Evolutionary conservation across 2,113 vertebrate species (phyloP).

Genomic region (Isurus oxyrinchus): DNA sequence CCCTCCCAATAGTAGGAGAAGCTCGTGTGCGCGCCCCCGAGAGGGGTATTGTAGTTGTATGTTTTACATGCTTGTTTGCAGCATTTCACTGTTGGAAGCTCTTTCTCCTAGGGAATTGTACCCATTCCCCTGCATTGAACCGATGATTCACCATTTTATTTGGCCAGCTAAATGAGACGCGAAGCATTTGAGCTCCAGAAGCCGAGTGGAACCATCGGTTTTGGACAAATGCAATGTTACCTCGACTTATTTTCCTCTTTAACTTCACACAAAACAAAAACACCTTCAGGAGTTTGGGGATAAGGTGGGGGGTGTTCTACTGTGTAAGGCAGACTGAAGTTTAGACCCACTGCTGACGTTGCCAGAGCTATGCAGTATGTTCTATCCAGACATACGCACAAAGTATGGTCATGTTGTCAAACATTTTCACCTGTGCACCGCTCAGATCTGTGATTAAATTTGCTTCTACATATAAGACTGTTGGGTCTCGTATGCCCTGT

Average conservation of each 20-base stretch:
- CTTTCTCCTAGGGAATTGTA: background rate
- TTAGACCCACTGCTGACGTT: background rate
- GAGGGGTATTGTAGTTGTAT: background rate
- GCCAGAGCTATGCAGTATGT: background rate
- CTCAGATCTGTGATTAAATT: background rate
- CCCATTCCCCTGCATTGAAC: background rate
- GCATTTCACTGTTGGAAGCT: background rate
- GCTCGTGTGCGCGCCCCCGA: background rate
- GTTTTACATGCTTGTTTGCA: background rate
- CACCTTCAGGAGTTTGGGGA: background rate
- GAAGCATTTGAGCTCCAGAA: background rate
- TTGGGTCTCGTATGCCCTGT: background rate
- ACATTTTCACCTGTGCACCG: background rate
- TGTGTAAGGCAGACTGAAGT: background rate
- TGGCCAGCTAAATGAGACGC: background rate
- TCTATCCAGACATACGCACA: background rate
- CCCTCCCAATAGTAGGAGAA: background rate
- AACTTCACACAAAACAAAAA: background rate
- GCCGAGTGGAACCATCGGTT: background rate
- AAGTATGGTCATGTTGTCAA: background rate
- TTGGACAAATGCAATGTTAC: background rate
- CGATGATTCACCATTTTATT: background rate
- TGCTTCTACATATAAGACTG: background rate
- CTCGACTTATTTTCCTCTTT: background rate
- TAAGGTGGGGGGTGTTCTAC: background rate